Percentiles rank a stretch among this genome's conserved stretches.
Evolutionary conservation across 2,888 invertebrate genomes (phyloP).

Genomic region (Alcis repandata): DNA sequence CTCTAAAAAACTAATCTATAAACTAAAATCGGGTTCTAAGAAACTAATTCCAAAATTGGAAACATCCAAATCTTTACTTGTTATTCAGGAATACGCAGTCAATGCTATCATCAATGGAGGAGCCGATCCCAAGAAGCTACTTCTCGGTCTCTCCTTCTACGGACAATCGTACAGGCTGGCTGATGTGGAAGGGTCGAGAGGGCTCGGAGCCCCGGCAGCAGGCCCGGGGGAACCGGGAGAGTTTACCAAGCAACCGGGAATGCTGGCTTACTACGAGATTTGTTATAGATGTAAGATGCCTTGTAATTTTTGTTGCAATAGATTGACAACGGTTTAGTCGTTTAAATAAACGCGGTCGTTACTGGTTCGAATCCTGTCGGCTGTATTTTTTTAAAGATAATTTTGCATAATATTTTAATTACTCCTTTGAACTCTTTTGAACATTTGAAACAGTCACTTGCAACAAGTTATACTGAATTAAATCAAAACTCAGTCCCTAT

Average conservation of each 20-base stretch:
- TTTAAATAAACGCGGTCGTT: no score
- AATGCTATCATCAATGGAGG: constrained; percentile 91
- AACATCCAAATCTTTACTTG: background rate
- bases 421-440: no score
- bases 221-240: constrained; percentile 94
- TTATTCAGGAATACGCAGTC: constrained; percentile 91
- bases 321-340: no score
- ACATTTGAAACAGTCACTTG: no score
- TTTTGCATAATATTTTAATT: no score
- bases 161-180: constrained; percentile 93
- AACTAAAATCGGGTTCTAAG: no score
- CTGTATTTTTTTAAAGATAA: no score
- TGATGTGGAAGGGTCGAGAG: constrained; percentile 64
- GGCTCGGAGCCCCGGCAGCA: constrained; percentile 88
- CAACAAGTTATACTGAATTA: no score
- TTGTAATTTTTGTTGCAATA: no score
- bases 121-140: constrained; percentile 91
- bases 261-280: constrained; percentile 95
- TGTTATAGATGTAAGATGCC: constrained; percentile 87
- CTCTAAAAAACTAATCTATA: no score
- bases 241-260: constrained; percentile 94
- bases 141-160: constrained; percentile 94
- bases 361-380: no score
- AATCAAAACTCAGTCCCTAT: no score
- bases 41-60: background rate